phyloP scores from a whole-genome alignment of 2,888 invertebrate genomes.

The Pasiphila rectangulata region DNA sequence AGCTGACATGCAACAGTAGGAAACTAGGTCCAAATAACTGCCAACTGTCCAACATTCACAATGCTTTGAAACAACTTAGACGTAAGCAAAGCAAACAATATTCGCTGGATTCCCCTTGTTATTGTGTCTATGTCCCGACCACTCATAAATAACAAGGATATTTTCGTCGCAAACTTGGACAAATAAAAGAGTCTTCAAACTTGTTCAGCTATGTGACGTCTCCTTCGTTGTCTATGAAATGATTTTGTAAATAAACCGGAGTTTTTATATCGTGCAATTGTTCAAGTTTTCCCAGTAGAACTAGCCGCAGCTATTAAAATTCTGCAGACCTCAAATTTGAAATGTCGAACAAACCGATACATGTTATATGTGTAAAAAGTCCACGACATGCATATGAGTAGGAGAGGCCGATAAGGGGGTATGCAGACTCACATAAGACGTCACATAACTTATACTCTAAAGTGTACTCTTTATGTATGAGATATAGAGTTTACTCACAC shows the following conservation, averaged over 20 bases:
- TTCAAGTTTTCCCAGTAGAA: no score
- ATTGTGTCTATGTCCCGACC: neutral
- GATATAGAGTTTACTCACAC: no score
- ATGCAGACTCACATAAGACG: no score
- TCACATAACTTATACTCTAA: no score
- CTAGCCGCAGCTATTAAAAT: no score
- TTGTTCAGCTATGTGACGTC: conserved; percentile 18
- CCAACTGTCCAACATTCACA: conserved; percentile 28
- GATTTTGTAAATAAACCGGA: conserved; percentile 16
- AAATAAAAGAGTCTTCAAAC: conserved; percentile 26
- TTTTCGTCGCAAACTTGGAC: conserved; percentile 20
- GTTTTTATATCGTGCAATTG: neutral
- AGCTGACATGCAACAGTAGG: conserved; percentile 9
- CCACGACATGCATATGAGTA: no score
- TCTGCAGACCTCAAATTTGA: no score
- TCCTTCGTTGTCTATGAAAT: conserved; percentile 19
- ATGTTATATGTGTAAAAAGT: no score
- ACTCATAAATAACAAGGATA: conserved; percentile 27
- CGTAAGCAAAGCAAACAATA: conserved; percentile 20
- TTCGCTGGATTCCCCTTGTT: conserved; percentile 6
- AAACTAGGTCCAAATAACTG: conserved; percentile 22
- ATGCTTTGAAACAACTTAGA: conserved; percentile 36
- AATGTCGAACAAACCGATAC: no score
- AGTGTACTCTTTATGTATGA: no score
- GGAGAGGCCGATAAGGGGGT: no score